Evolutionary conservation across 1,140 invertebrate species (phyloP).

Genomic region (Heliconius hewitsoni): DNA sequence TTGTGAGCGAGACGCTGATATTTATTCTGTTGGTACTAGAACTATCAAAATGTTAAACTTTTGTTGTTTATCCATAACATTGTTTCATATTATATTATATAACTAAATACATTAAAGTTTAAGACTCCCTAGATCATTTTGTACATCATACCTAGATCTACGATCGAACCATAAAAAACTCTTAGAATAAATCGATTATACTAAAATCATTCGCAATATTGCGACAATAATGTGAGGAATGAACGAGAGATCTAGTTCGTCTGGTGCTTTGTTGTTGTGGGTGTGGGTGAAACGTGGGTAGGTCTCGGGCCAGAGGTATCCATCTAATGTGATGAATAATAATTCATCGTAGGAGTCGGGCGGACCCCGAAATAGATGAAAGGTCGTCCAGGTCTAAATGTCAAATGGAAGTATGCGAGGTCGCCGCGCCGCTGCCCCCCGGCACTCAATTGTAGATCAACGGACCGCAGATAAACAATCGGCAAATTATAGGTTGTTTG

Average conservation of each 20-base stretch:
- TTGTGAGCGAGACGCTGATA: too few species aligned
- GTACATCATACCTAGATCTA: too few species aligned
- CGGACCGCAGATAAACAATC: slow-evolving; percentile 50
- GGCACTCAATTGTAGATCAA: slow-evolving; percentile 57
- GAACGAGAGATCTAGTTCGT: slow-evolving; percentile 65
- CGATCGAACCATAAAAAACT: too few species aligned
- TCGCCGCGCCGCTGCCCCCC: slow-evolving; percentile 52
- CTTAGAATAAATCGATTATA: slow-evolving; percentile 44
- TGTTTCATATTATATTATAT: too few species aligned
- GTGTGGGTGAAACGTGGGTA: slow-evolving; percentile 61
- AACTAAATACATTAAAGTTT: too few species aligned
- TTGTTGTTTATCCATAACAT: too few species aligned
- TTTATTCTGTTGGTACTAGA: too few species aligned
- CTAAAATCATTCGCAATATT: slow-evolving; percentile 48
- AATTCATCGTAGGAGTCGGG: slow-evolving; percentile 67
- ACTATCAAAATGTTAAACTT: too few species aligned
- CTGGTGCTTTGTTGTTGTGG: slow-evolving; percentile 50
- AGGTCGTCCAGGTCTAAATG: slow-evolving; percentile 70
- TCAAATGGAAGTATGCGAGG: slow-evolving; percentile 64
- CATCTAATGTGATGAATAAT: slow-evolving; percentile 61
- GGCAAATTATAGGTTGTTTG: slow-evolving; percentile 31
- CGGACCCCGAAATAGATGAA: slow-evolving; percentile 60
- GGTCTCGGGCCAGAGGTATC: slow-evolving; percentile 49
- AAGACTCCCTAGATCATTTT: too few species aligned
- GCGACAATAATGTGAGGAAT: slow-evolving; percentile 57